Conservation (phyloP, 1,140 invertebrate genomes). For the Lutraria rhynchaena region DNA sequence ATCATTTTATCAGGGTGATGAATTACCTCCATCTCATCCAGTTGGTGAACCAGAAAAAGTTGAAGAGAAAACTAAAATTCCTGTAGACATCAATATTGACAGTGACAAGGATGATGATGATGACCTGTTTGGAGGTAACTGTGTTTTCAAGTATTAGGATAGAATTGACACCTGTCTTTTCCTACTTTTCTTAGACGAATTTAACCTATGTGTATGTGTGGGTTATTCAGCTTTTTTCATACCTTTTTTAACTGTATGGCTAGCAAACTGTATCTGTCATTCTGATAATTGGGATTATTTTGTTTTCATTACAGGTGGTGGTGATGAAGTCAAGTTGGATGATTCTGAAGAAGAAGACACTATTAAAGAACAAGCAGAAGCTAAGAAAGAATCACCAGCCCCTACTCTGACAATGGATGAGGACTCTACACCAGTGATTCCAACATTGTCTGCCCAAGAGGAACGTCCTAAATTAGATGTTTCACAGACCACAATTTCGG, state of each 20-base stretch:
- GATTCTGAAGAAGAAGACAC: constrained; percentile 64
- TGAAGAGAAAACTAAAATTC: constrained; percentile 45
- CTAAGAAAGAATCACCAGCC: constrained; percentile 29
- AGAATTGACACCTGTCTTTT: too few species aligned
- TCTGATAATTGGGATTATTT: too few species aligned
- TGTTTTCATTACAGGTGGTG: too few species aligned
- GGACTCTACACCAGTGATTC: constrained; percentile 33
- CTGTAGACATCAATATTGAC: constrained; percentile 51
- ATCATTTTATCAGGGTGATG: neutral
- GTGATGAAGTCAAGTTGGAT: constrained; percentile 74
- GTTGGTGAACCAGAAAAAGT: constrained; percentile 2
- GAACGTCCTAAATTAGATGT: constrained; percentile 72
- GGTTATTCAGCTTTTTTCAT: too few species aligned
- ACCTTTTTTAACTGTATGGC: too few species aligned
- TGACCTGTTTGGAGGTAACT: constrained; percentile 66
- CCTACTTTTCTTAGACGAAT: too few species aligned
- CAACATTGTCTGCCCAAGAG: constrained; percentile 57
- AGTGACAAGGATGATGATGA: constrained; percentile 65
- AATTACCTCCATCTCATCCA: constrained; percentile 1
- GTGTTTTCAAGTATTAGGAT: constrained; percentile 1
- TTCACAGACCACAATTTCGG: constrained; percentile 66
- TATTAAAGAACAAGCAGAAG: neutral
- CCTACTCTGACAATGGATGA: constrained; percentile 21
- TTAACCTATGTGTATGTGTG: too few species aligned
- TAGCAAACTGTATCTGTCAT: too few species aligned